Conservation (phyloP, 2,113 vertebrate species). For the Paramormyrops kingsleyae region DNA sequence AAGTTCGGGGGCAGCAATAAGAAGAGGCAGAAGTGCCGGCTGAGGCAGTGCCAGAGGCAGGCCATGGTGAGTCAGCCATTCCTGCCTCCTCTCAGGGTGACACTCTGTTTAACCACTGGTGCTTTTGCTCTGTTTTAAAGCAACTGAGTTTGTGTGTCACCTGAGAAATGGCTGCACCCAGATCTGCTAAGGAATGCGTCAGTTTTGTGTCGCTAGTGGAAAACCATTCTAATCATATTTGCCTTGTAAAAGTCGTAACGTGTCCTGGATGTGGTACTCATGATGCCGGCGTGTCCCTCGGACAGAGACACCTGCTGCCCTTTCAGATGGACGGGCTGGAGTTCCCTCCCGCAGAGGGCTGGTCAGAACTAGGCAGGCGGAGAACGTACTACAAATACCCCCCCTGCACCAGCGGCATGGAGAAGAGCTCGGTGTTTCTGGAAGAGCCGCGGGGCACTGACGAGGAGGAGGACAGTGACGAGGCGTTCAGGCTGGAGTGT, state of each 20-base stretch:
- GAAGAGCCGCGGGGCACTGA: slow-evolving; percentile 44
- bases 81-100: too few relatives aligned
- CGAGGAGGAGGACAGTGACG: slow-evolving; percentile 39
- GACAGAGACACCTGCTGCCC: slow-evolving; percentile 63
- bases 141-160: neutral
- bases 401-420: slow-evolving; percentile 26
- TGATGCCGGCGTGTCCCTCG: slow-evolving; percentile 29
- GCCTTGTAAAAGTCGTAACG: neutral
- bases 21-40: slow-evolving; percentile 81
- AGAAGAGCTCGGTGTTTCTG: slow-evolving; percentile 16
- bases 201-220: neutral
- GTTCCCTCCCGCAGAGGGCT: slow-evolving; percentile 30
- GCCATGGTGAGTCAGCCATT: slow-evolving; percentile 64
- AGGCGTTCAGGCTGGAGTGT: neutral
- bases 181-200: neutral
- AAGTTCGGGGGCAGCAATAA: slow-evolving; percentile 85
- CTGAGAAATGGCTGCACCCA: neutral
- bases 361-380: slow-evolving; percentile 36
- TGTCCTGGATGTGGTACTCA: neutral
- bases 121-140: neutral
- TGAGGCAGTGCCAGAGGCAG: slow-evolving; percentile 76
- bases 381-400: slow-evolving; percentile 49
- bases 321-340: slow-evolving; percentile 48
- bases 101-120: neutral
- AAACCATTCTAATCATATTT: neutral